A percentile compares a stretch with the other conserved stretches of the same genome.
Evolutionary conservation across 2,797 vertebrate species (phyloP).

Genomic region (Pseudopleuronectes americanus): DNA sequence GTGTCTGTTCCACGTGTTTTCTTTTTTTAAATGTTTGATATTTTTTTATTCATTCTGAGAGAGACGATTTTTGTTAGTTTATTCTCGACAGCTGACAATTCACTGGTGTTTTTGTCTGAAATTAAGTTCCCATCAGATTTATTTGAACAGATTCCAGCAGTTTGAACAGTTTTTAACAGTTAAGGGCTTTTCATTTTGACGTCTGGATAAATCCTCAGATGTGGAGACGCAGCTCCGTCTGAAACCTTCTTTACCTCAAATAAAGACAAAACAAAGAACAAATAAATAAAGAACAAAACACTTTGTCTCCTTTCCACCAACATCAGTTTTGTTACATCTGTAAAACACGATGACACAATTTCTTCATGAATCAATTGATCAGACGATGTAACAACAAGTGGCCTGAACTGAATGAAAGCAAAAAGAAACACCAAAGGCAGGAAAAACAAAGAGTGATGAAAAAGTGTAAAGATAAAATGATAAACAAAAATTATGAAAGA

Average conservation of each 20-base stretch:
- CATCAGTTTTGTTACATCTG: background rate
- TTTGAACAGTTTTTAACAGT: background rate
- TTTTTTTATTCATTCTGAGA: background rate
- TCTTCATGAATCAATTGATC: too few relatives aligned
- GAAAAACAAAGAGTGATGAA: too few relatives aligned
- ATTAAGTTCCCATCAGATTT: background rate
- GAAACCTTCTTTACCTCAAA: background rate
- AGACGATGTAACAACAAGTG: too few relatives aligned
- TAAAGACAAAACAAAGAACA: too few relatives aligned
- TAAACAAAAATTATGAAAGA: too few relatives aligned
- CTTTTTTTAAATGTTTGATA: constrained; percentile 1
- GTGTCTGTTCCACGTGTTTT: background rate
- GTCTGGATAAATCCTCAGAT: background rate
- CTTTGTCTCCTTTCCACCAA: background rate
- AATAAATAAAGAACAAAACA: background rate
- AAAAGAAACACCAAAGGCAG: too few relatives aligned
- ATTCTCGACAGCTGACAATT: background rate
- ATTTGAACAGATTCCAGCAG: too few relatives aligned
- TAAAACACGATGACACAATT: too few relatives aligned
- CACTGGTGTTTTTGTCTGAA: background rate
- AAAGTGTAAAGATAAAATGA: too few relatives aligned
- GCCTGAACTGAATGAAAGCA: too few relatives aligned
- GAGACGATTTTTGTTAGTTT: background rate
- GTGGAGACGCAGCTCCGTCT: background rate
- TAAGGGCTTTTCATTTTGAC: background rate